Conservation (phyloP, 2,888 invertebrate genomes). For the Punctoribates punctum region DNA sequence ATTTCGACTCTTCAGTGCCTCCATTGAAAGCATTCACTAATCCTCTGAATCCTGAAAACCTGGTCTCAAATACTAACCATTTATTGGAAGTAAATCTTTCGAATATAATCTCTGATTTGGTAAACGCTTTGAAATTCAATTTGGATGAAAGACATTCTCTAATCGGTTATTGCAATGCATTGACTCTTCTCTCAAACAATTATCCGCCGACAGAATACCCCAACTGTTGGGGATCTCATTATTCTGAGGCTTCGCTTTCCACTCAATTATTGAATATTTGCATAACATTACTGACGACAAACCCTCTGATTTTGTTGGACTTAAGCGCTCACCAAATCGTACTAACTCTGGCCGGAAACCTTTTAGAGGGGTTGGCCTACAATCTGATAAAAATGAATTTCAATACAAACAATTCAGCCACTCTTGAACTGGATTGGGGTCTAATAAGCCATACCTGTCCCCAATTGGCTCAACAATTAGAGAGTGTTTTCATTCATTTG, state of each 20-base stretch:
- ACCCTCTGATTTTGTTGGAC: constrained; percentile 60
- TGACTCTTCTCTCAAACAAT: constrained; percentile 63
- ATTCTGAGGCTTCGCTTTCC: not conserved
- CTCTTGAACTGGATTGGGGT: constrained; percentile 30
- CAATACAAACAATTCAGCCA: not conserved
- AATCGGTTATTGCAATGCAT: constrained; percentile 65
- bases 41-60: not conserved
- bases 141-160: constrained; percentile 35
- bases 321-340: constrained; percentile 57
- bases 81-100: constrained; percentile 20
- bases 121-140: not conserved
- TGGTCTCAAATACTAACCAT: not conserved
- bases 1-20: constrained; percentile 36
- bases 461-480: constrained; percentile 23
- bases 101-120: not conserved
- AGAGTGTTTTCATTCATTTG: constrained; percentile 37
- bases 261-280: constrained; percentile 32
- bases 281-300: constrained; percentile 54
- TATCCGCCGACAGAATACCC: constrained; percentile 64
- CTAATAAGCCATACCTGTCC: constrained; percentile 17
- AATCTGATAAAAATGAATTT: constrained; percentile 14
- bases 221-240: constrained; percentile 44
- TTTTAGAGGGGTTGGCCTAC: constrained; percentile 54
- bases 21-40: constrained; percentile 8
- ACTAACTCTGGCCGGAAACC: constrained; percentile 60